A percentile compares a stretch with the other conserved stretches of the same genome.
These are phyloP conservation scores for Oscheius sp. DNA, from an alignment of 1,140 invertebrate species.

Conservation along the genomic window DNA sequence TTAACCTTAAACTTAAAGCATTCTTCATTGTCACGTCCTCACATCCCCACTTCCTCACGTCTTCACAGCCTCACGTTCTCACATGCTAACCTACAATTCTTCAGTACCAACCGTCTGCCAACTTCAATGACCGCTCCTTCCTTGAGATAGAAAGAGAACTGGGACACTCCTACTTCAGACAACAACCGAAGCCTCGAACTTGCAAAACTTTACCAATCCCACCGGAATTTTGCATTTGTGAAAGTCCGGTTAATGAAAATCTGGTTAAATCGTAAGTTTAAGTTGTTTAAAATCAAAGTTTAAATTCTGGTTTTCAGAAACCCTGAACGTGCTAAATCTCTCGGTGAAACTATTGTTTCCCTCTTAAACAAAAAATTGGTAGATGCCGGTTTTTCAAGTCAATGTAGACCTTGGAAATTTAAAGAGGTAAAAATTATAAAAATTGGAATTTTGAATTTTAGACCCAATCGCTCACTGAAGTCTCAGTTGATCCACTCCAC, in stretches of 20 bases:
- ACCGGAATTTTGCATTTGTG: slow-evolving; percentile 18
- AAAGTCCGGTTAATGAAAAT: neutral
- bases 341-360: neutral
- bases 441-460: neutral
- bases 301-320: neutral
- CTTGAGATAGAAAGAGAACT: neutral
- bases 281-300: neutral
- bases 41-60: no score
- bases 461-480: no score
- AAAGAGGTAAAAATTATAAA: neutral
- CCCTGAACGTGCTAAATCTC: neutral
- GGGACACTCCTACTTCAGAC: slow-evolving; percentile 2
- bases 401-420: neutral
- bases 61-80: no score
- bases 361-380: neutral
- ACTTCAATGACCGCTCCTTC: neutral
- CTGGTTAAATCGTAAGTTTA: neutral
- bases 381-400: neutral
- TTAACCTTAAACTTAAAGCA: no score
- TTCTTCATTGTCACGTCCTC: no score
- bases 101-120: slow-evolving; percentile 7
- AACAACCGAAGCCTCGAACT: slow-evolving; percentile 5
- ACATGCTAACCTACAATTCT: no score
- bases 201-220: slow-evolving; percentile 18
- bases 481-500: no score